Base-by-base conservation (phyloP, 2,797 vertebrate genomes). In the Pipistrellus pipistrellus region DNA sequence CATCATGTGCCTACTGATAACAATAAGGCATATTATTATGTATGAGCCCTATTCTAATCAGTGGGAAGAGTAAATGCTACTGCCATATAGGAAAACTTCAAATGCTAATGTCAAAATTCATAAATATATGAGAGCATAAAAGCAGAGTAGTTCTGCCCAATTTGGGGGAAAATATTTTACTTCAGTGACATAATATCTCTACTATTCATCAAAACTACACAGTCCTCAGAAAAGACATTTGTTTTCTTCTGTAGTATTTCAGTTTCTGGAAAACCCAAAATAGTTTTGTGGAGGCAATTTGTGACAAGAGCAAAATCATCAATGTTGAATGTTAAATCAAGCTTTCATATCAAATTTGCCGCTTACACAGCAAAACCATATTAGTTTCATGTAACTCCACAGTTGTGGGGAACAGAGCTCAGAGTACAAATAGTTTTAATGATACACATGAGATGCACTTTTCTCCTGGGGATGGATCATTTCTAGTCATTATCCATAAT, bases 321-420 rank as follows among this genome's bases (percentile, higher is more conserved):
- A 92, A 46, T 41, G 30, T 44, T 88, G 27, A 88, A 75, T 94
- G 68, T 91, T 76, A 57, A 75, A 73, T 88, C 57, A 85, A 41
- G 81, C 62, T 82, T 95, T 73, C 35, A 23, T 57, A 69, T 82
- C 57, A 92, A 93, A 92, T 93, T 92, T 88, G 46, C 55, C 72
- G 51, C 64, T 96, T 95, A 25, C 4, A 83, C 81, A 91, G 80
- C 30, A 95, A 93, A 96, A 81, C 10, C 30, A 41, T 85, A 83
- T 91, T 55, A 86, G 35, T 32, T 91, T 69, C 88, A 77, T 7
- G 64, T 90, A 88, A 82, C 64, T 83, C 44, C 51, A 82, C 14
- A 69, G 30, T 71, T 30, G 20, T 53, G 20, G 27, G 23, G 35
- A 68, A 72, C 14, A 48, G 0, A 27, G 44, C 30, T 78, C 84